Evolutionary conservation across 2,888 invertebrate species (phyloP), one percentile per base, ranked within the genome.

Genomic region (Drosophila quinaria): DNA sequence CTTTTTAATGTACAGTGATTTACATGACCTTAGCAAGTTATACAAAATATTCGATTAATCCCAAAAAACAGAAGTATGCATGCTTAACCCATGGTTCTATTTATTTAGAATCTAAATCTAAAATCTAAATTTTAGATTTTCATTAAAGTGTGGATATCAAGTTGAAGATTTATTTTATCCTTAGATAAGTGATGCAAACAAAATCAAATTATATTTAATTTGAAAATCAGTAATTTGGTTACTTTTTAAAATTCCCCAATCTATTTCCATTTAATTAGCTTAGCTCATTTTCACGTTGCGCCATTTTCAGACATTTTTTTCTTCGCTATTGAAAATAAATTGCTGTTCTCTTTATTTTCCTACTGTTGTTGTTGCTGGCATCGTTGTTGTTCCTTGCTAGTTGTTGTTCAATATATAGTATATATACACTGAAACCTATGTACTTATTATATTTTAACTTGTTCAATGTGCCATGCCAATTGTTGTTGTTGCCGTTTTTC

Each of bases 401-500:
- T 41, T 58, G 58, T 25, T 44, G 56, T 66, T 72, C 68, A 56
- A 74, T 62, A 46, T 19, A 63, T 62, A 46, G 19, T 46, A 5
- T 33, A 46, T 44, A 47, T 17, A 39, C 22, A 35, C n/a, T 41
- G 10, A 41, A 65, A 62, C 74, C 74, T 69, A 70, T 69, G 62
- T 56, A 56, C 62, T 72, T 87, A 81, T 83, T 87, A 78, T 83
- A 78, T 78, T 87, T 87, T 81, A 87, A 78, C 74, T 83, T 82
- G 87, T 64, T 87, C 84, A 84, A 87, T 87, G 82, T 81, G 70
- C 79, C 69, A 74, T 81, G 58, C 63, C 66, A 72, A 44, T 56
- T 66, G 72, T 59, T 70, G 47, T 47, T 62, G 59, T 59, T 59
- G 47, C 35, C 50, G 31, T 39, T 55, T 46, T 55, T 39, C 22